Conservation (phyloP, 2,113 vertebrate species). For the Periophthalmodon schlosseri region DNA sequence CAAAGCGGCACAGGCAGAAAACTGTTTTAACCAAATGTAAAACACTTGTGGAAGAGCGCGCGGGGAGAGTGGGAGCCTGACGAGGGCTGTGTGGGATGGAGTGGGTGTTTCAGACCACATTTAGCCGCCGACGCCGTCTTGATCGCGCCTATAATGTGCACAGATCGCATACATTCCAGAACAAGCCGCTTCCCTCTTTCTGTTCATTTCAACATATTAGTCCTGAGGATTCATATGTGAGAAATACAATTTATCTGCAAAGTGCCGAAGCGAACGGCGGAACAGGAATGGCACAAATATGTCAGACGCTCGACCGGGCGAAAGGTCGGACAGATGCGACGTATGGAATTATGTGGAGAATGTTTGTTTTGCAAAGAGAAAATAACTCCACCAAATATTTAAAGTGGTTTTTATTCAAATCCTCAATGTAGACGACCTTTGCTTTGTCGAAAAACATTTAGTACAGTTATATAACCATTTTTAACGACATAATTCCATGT, state of each 20-base stretch:
- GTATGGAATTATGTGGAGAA: background rate
- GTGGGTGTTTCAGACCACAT: constrained; percentile 66
- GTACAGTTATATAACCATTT: no score
- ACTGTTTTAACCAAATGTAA: constrained; percentile 74
- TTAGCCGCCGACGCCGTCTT: constrained; percentile 52
- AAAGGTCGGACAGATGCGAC: no score
- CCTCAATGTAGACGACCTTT: no score
- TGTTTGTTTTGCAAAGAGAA: background rate
- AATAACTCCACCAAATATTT: no score
- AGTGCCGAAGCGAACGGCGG: background rate
- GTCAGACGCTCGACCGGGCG: no score
- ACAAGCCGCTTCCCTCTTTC: constrained; percentile 11
- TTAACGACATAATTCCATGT: no score
- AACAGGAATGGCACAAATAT: background rate
- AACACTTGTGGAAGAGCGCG: constrained; percentile 67
- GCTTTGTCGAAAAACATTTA: no score
- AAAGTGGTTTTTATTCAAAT: no score
- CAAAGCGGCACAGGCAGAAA: constrained; percentile 68
- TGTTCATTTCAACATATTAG: background rate
- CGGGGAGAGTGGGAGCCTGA: constrained; percentile 55
- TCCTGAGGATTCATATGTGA: background rate
- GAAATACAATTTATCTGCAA: constrained; percentile 13
- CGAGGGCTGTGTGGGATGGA: constrained; percentile 64
- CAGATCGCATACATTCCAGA: constrained; percentile 38
- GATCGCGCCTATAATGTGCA: constrained; percentile 57